Conservation (phyloP, 2,888 invertebrate genomes). For the Melinaea marsaeus region DNA sequence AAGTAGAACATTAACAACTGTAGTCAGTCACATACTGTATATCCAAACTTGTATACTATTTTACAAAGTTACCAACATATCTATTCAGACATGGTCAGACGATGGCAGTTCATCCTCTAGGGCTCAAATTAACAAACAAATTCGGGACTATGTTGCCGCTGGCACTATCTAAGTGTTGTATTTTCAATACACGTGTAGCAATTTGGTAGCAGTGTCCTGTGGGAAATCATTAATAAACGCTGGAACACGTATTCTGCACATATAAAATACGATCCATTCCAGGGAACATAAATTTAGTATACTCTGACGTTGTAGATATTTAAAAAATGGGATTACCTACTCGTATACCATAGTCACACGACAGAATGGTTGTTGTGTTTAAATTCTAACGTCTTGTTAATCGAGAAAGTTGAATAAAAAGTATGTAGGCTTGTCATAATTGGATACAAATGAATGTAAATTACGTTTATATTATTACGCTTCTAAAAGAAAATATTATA, state of each 20-base stretch:
- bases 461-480: too few species aligned
- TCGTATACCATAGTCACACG: not conserved
- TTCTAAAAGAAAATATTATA: too few species aligned
- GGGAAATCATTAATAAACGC: constrained; percentile 30
- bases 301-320: not conserved
- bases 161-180: not conserved
- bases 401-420: too few species aligned
- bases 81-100: not conserved
- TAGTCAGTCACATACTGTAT: too few species aligned
- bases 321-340: not conserved
- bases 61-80: not conserved
- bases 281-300: not conserved
- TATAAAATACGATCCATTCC: constrained; percentile 18
- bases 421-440: too few species aligned
- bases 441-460: too few species aligned
- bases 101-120: not conserved
- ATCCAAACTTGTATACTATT: too few species aligned
- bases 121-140: constrained; percentile 1
- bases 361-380: not conserved
- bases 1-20: too few species aligned
- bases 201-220: constrained; percentile 16
- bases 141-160: not conserved
- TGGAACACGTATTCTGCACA: constrained; percentile 14
- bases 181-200: constrained; percentile 21
- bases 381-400: not conserved